A percentile compares a stretch with the other conserved stretches of the same genome.
These are phyloP conservation scores for Phyto melanocephala DNA, from an alignment of 2,888 invertebrate genomes.

Conservation along the genomic window DNA sequence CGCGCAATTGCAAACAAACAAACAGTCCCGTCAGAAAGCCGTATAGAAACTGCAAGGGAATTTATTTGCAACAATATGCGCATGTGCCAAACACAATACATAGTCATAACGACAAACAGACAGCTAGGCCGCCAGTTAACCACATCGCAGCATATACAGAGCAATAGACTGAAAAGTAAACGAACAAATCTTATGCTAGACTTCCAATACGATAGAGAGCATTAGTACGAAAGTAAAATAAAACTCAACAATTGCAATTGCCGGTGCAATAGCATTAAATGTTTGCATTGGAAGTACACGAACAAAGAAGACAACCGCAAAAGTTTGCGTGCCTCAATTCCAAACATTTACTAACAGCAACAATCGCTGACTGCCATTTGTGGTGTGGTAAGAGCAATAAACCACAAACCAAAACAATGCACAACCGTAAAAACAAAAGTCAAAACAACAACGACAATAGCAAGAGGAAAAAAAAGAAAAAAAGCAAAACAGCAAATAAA, in stretches of 20 bases:
- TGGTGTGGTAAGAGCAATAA: slow-evolving; percentile 52
- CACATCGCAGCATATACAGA: slow-evolving; percentile 23
- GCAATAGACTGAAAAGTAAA: slow-evolving; percentile 29
- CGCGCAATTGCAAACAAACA: slow-evolving; percentile 75
- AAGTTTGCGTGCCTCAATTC: slow-evolving; percentile 29
- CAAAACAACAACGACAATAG: slow-evolving; percentile 12
- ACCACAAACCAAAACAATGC: slow-evolving; percentile 24
- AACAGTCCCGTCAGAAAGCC: slow-evolving; percentile 79
- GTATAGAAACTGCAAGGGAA: slow-evolving; percentile 79
- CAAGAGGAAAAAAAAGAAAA: slow-evolving; percentile 13
- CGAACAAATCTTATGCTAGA: slow-evolving; percentile 20
- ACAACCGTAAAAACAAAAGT: slow-evolving; percentile 40
- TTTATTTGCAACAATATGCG: slow-evolving; percentile 70
- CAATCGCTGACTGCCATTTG: not conserved
- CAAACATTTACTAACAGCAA: not conserved
- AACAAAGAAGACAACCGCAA: slow-evolving; percentile 18
- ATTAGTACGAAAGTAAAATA: slow-evolving; percentile 21
- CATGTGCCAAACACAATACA: slow-evolving; percentile 64
- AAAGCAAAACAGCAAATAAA: slow-evolving; percentile 54
- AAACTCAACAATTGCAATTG: slow-evolving; percentile 68
- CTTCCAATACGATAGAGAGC: slow-evolving; percentile 63
- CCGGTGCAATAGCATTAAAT: slow-evolving; percentile 66
- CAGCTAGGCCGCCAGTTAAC: slow-evolving; percentile 48
- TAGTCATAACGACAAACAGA: slow-evolving; percentile 27
- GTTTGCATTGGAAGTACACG: slow-evolving; percentile 24